Conservation (phyloP, 1,140 invertebrate genomes). For the Zaprionus kolodkinae region DNA sequence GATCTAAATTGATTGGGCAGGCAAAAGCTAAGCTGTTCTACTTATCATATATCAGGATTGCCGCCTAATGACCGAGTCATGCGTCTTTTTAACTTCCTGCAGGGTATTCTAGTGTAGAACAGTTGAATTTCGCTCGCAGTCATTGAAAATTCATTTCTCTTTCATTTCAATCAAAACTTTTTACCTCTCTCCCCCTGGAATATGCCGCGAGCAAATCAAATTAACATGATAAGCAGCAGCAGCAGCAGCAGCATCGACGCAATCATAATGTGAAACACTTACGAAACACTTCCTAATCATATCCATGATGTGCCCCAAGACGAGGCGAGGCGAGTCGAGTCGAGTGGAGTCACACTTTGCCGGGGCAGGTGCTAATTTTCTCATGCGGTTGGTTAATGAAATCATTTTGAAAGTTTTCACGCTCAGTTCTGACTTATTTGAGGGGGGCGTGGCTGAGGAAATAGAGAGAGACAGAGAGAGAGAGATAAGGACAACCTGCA, state of each 20-base stretch:
- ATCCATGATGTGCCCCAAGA: slow-evolving; percentile 14
- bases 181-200: background rate
- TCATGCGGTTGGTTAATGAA: slow-evolving; percentile 65
- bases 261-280: slow-evolving; percentile 22
- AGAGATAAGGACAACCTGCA: slow-evolving; percentile 35
- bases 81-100: too few relatives aligned
- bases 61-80: too few relatives aligned
- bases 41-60: too few relatives aligned
- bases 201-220: slow-evolving; percentile 1
- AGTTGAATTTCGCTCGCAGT: background rate
- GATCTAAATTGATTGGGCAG: too few relatives aligned
- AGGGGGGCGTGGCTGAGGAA: background rate
- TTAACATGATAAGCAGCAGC: slow-evolving; percentile 10
- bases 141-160: background rate
- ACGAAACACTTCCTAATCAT: slow-evolving; percentile 22
- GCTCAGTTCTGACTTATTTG: slow-evolving; percentile 24
- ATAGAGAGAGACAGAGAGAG: slow-evolving; percentile 19
- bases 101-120: background rate
- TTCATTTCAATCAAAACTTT: slow-evolving; percentile 2
- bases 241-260: background rate
- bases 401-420: slow-evolving; percentile 65
- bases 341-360: slow-evolving; percentile 1
- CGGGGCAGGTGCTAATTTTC: slow-evolving; percentile 70
- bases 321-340: background rate
- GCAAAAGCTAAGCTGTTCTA: too few relatives aligned